phyloP scores from a whole-genome alignment of 2,888 invertebrate species.

The Eudasyphora cyanicolor region DNA sequence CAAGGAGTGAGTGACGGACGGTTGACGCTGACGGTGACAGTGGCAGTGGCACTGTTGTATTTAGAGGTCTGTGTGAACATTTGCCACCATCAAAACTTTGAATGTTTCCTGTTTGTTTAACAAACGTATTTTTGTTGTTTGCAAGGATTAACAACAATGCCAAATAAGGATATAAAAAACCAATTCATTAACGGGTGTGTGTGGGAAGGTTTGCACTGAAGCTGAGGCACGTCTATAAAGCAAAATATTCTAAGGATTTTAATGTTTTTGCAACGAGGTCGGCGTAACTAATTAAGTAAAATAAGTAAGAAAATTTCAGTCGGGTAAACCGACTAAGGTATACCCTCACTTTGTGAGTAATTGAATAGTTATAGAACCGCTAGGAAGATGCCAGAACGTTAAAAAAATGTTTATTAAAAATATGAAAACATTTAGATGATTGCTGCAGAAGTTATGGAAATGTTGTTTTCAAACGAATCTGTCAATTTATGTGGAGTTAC shows the following conservation, averaged over 20 bases:
- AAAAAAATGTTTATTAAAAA: too few relatives aligned
- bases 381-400: too few relatives aligned
- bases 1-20: constrained; percentile 41
- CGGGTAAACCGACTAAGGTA: too few relatives aligned
- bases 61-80: constrained; percentile 26
- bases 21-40: constrained; percentile 33
- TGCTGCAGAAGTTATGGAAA: too few relatives aligned
- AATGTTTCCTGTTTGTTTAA: constrained; percentile 68
- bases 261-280: constrained; percentile 26
- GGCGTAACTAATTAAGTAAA: too few relatives aligned
- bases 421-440: too few relatives aligned
- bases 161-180: constrained; percentile 1
- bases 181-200: constrained; percentile 29
- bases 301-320: too few relatives aligned
- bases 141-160: constrained; percentile 68
- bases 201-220: not conserved
- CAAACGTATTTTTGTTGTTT: constrained; percentile 69
- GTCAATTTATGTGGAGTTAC: too few relatives aligned
- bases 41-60: constrained; percentile 6
- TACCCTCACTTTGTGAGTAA: too few relatives aligned
- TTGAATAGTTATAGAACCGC: too few relatives aligned
- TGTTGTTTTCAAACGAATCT: too few relatives aligned
- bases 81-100: constrained; percentile 61
- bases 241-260: not conserved
- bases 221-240: not conserved